Evolutionary conservation across 2,797 vertebrate species (phyloP), one percentile per base, ranked within the genome.

Genomic region (Megalops cyprinoides): DNA sequence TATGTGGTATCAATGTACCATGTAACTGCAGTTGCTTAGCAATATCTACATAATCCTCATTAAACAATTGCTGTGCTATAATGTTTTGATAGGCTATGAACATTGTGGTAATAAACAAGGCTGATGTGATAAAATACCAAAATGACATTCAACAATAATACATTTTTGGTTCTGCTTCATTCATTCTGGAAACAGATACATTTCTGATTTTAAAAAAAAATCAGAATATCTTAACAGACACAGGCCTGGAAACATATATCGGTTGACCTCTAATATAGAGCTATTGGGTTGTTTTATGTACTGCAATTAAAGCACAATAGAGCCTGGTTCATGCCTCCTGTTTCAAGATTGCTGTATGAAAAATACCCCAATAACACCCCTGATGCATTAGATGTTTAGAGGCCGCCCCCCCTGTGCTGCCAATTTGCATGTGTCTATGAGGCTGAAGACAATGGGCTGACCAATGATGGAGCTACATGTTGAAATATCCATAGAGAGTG

Each of bases 251-350:
- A 74, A 69, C n/a, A 44, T 77, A 86, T 83, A 85, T 91, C 87
- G 83, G 87, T 91, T 90, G 93, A 91, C 92, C 88, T 91, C 84
- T 79, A 44, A 82, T 62, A 60, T 74, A 31, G 78, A 83, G 83
- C 86, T 85, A 78, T 76, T 78, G 42, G 81, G 81, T 88, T 85
- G 82, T 87, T 84, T 73, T 76, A 42, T 34, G 48, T 55, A 1
- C 77, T 10, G 76, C 79, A 86, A 53, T 69, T 56, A 74, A 25
- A 76, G 76, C 74, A 84, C 86, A 85, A 81, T 82, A 78, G 88
- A 79, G 88, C 88, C 86, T 90, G 87, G 82, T 82, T 89, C 86
- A 85, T 86, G 39, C 67, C 67, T 23, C 9, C 48, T 34, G 44
- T 2, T 48, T 48, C 1, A 18, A 28, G 46, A 51, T 18, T 51